phyloP scores from a whole-genome alignment of 2,797 vertebrate genomes.

The Eidolon dupreanum region DNA sequence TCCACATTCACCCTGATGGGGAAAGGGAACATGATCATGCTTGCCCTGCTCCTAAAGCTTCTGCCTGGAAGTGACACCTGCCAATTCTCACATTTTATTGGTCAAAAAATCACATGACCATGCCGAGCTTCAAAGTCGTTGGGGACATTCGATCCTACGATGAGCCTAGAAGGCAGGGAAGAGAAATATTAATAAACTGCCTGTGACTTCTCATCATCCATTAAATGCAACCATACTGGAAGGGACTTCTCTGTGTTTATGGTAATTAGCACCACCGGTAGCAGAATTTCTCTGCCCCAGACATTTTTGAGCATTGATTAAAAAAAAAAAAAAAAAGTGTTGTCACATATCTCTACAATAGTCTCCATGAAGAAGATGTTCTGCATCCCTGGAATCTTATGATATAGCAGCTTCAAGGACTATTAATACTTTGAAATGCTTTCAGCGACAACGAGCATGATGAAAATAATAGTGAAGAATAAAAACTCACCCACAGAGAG shows the following conservation, averaged over 20 bases:
- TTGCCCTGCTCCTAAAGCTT: neutral
- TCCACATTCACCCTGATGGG: neutral
- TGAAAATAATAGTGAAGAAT: constrained; percentile 38
- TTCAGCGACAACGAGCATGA: constrained; percentile 1
- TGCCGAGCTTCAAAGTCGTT: neutral
- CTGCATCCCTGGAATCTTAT: neutral
- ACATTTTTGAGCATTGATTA: neutral
- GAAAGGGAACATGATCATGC: neutral
- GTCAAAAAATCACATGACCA: neutral
- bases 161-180: neutral
- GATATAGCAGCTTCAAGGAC: neutral
- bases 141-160: neutral
- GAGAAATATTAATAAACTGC: neutral
- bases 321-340: neutral
- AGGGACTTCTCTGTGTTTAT: neutral
- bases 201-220: neutral
- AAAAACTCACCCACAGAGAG: constrained; percentile 2
- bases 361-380: neutral
- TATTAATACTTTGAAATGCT: constrained; percentile 32
- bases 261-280: neutral
- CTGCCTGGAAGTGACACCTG: neutral
- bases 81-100: neutral
- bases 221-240: neutral
- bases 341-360: neutral
- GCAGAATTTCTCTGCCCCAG: neutral